Evolutionary conservation across 2,113 vertebrate genomes (phyloP).

Genomic region (Ceyx melanurus): DNA sequence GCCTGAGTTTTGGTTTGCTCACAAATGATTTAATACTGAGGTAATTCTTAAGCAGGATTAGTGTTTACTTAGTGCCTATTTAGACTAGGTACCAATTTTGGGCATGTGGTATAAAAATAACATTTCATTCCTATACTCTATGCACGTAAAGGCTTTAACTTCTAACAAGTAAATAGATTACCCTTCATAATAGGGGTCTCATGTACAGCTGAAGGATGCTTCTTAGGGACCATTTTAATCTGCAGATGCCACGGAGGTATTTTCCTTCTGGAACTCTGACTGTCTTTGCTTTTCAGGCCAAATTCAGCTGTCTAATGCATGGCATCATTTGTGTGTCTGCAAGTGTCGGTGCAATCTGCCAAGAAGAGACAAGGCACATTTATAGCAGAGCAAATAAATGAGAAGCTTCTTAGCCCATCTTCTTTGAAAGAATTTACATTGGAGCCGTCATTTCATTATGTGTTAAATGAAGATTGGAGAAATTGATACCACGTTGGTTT

Average conservation of each 20-base stretch:
- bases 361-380: background rate
- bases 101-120: background rate
- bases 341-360: background rate
- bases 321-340: background rate
- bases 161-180: background rate
- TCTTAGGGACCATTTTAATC: background rate
- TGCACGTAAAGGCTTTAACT: background rate
- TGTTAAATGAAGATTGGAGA: slow-evolving; percentile 17
- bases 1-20: background rate
- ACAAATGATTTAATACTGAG: background rate
- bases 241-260: background rate
- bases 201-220: background rate
- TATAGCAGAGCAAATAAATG: background rate
- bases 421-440: background rate
- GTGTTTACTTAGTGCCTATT: background rate
- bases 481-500: background rate
- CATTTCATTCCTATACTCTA: background rate
- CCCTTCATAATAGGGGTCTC: fast-evolving
- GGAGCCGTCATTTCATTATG: background rate
- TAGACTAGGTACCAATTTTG: background rate
- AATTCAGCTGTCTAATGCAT: background rate
- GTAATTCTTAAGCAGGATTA: background rate
- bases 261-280: background rate
- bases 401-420: background rate
- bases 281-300: background rate